These are phyloP conservation scores for Monodelphis domestica DNA, from an alignment of 2,797 vertebrate genomes.

Conservation along the genomic window DNA sequence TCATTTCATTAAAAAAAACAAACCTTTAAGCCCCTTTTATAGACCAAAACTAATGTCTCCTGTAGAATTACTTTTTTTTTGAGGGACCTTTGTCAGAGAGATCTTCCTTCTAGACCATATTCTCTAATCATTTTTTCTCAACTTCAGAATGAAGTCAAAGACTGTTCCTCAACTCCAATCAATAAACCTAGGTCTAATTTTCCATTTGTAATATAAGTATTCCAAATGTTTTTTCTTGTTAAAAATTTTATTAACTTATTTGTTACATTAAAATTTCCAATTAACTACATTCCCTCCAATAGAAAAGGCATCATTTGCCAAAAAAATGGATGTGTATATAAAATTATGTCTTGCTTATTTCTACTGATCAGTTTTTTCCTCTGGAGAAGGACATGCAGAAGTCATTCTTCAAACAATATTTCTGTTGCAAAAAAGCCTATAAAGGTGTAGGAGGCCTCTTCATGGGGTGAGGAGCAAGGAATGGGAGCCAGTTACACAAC, in stretches of 20 bases:
- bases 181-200: not conserved
- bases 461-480: too few relatives aligned
- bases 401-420: too few relatives aligned
- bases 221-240: too few relatives aligned
- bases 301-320: too few relatives aligned
- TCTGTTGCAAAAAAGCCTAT: too few relatives aligned
- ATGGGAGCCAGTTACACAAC: not conserved
- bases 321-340: too few relatives aligned
- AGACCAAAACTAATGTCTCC: not conserved
- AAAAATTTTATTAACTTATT: too few relatives aligned
- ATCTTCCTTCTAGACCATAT: not conserved
- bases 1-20: not conserved
- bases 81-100: not conserved
- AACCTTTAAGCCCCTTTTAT: not conserved
- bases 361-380: too few relatives aligned
- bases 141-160: not conserved
- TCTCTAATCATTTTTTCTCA: not conserved
- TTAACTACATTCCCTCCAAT: too few relatives aligned
- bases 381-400: too few relatives aligned
- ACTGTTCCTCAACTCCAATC: not conserved
- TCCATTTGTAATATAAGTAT: not conserved
- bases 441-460: not conserved
- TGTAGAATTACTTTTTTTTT: not conserved
- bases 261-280: too few relatives aligned
- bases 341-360: too few relatives aligned